Conservation (phyloP, 2,888 invertebrate genomes). For the Acrobasis suavella region DNA sequence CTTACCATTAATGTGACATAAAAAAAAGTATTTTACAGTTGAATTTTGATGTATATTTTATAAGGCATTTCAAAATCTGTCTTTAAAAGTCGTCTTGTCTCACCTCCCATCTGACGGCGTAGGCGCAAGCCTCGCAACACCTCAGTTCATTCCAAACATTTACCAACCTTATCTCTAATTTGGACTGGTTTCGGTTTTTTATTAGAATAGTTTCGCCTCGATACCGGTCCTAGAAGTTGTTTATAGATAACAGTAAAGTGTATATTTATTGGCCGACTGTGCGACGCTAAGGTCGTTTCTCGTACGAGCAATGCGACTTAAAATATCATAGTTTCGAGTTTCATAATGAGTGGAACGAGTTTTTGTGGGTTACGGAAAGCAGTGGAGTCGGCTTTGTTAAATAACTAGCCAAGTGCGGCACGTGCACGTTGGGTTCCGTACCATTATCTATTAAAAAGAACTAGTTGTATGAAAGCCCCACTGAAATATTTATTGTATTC, state of each 20-base stretch:
- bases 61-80: no score
- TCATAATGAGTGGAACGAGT: constrained; percentile 78
- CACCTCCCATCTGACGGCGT: constrained; percentile 6
- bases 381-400: constrained; percentile 55
- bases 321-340: constrained; percentile 78
- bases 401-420: no score
- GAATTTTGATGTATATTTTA: no score
- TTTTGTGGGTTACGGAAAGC: constrained; percentile 58
- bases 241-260: constrained; percentile 77
- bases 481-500: no score
- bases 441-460: no score
- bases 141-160: constrained; percentile 43
- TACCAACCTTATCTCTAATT: constrained; percentile 64
- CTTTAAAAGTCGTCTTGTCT: neutral
- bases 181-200: constrained; percentile 77
- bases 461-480: no score
- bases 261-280: constrained; percentile 73
- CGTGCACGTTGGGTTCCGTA: no score
- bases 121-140: constrained; percentile 36
- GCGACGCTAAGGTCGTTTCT: constrained; percentile 64
- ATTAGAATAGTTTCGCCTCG: constrained; percentile 78
- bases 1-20: no score
- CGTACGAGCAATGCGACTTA: constrained; percentile 56
- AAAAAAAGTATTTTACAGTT: no score
- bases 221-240: constrained; percentile 76